Base-by-base conservation (phyloP, 2,888 invertebrate genomes). In the Congeria kusceri region DNA sequence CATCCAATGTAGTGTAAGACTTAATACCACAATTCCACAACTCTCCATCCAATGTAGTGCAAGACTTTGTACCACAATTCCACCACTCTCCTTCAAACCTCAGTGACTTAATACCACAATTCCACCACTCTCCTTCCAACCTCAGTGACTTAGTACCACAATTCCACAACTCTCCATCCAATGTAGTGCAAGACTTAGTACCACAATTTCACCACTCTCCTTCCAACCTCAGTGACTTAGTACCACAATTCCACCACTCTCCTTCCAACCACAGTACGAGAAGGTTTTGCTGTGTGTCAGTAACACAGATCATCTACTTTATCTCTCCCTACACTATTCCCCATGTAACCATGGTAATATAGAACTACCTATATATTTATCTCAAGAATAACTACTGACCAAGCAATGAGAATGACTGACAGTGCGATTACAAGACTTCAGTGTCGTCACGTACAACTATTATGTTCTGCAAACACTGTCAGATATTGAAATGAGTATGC, bases 221-320 rank as follows among this genome's bases (percentile, higher is more conserved):
- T 93, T 96, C 94, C 29, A 98, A 94, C 90, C 96, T 95, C 68
- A 95, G 94, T 88, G n/a, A n/a, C n/a, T n/a, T n/a, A n/a, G n/a
- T n/a, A n/a, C n/a, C n/a, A n/a, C n/a, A n/a, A n/a, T n/a, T n/a
- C n/a, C n/a, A n/a, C n/a, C n/a, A n/a, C 61, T 49, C 77, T 96
- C 97, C 96, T 93, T 96, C 94, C 29, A 98, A 94, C 90, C 96
- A 95, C 68, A 95, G 94, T n/a, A n/a, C n/a, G n/a, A n/a, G n/a
- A n/a, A n/a, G n/a, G n/a, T n/a, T n/a, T n/a, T n/a, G n/a, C n/a
- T 96, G 96, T 88, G 96, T 13, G 97, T 98, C 98, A 74, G 96
- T 95, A 94, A 13, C 98, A 93, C 89, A 96, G 95, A 0, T 96
- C 94, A 0, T 97, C 96, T 93, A 95, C 95, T 69, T 9, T 32